Conservation (phyloP, 2,888 invertebrate genomes). For the Drosophila flavopinicola region DNA sequence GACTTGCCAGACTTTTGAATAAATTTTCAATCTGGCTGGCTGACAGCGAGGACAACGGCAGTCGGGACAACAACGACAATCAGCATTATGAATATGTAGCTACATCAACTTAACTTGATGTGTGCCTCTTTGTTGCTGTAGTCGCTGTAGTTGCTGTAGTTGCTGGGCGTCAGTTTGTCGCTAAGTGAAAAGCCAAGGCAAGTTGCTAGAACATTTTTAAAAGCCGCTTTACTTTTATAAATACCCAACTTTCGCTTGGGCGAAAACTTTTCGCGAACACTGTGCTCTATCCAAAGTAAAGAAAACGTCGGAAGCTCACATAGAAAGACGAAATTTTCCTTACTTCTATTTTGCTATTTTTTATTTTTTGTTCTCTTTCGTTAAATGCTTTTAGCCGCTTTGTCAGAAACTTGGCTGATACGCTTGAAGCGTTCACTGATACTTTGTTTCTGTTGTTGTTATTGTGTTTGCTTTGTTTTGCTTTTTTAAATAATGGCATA, state of each 20-base stretch:
- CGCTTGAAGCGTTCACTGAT: conserved; percentile 39
- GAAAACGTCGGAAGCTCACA: conserved; percentile 32
- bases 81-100: conserved; percentile 75
- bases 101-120: conserved; percentile 64
- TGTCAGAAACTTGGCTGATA: conserved; percentile 49
- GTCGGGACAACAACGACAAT: conserved; percentile 51
- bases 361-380: conserved; percentile 5
- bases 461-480: not conserved
- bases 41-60: conserved; percentile 36
- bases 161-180: conserved; percentile 47
- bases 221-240: conserved; percentile 73
- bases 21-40: conserved; percentile 68
- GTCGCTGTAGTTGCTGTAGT: conserved; percentile 16
- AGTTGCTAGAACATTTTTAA: conserved; percentile 70
- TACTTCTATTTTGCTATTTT: conserved; percentile 20
- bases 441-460: conserved; percentile 6
- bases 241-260: conserved; percentile 54
- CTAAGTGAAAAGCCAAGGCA: conserved; percentile 67
- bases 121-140: conserved; percentile 35
- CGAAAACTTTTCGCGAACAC: conserved; percentile 56
- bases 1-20: conserved; percentile 69
- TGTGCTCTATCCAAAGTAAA: conserved; percentile 25
- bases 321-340: conserved; percentile 38
- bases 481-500: conserved; percentile 25
- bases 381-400: conserved; percentile 73